phyloP scores from a whole-genome alignment of 2,888 invertebrate species.

The Exocentrus adspersus region DNA sequence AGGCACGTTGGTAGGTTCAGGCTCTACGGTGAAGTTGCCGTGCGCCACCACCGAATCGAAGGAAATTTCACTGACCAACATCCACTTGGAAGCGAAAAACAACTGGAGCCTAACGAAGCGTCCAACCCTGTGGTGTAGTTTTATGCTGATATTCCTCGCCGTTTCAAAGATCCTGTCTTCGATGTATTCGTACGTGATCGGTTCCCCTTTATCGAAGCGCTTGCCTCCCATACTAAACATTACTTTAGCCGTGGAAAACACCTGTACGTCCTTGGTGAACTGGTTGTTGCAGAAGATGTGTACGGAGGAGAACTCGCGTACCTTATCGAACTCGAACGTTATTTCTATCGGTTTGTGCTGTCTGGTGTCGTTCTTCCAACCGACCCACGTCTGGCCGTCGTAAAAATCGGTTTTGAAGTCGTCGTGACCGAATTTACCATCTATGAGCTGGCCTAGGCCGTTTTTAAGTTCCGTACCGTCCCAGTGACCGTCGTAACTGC shows the following conservation, averaged over 20 bases:
- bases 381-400: slow-evolving; percentile 84
- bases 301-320: slow-evolving; percentile 86
- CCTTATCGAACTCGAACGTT: slow-evolving; percentile 85
- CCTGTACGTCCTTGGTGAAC: slow-evolving; percentile 85
- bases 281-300: slow-evolving; percentile 87
- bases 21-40: slow-evolving; percentile 79
- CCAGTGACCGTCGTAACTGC: slow-evolving; percentile 86
- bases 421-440: slow-evolving; percentile 83
- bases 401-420: slow-evolving; percentile 75
- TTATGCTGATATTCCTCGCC: slow-evolving; percentile 83
- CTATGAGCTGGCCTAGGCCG: slow-evolving; percentile 87
- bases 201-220: slow-evolving; percentile 78
- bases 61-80: slow-evolving; percentile 88
- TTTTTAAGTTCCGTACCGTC: slow-evolving; percentile 74
- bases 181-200: slow-evolving; percentile 76
- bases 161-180: slow-evolving; percentile 84
- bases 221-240: slow-evolving; percentile 84
- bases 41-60: slow-evolving; percentile 83
- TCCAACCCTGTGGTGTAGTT: slow-evolving; percentile 83
- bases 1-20: slow-evolving; percentile 66
- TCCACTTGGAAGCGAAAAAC: slow-evolving; percentile 85
- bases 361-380: slow-evolving; percentile 85
- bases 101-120: slow-evolving; percentile 82
- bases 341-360: slow-evolving; percentile 73
- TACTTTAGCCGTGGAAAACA: slow-evolving; percentile 81